Percentiles rank a stretch among this genome's conserved stretches.
Evolutionary conservation across 1,140 invertebrate species (phyloP).

Genomic region (Drosophila ambigua): DNA sequence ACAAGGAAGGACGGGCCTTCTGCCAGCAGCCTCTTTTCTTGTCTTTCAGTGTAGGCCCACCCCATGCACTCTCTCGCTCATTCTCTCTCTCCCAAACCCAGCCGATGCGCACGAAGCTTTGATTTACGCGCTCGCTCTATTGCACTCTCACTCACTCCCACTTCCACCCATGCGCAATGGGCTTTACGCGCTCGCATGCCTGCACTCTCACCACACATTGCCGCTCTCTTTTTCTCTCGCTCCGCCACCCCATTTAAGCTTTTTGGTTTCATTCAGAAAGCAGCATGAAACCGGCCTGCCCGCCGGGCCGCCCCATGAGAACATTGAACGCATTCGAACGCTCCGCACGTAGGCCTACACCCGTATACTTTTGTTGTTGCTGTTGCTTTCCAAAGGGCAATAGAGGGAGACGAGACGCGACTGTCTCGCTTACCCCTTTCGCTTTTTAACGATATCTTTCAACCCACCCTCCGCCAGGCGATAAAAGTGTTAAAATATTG

Average conservation of each 20-base stretch:
- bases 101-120: too few species aligned
- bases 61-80: too few species aligned
- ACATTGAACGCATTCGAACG: conserved; percentile 75
- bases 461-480: conserved; percentile 34
- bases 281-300: conserved; percentile 62
- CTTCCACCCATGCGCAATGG: background rate
- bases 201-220: conserved; percentile 1
- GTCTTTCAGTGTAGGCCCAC: too few species aligned
- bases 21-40: too few species aligned
- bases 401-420: conserved; percentile 7
- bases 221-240: conserved; percentile 19
- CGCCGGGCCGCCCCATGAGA: conserved; percentile 60
- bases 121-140: too few species aligned
- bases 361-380: conserved; percentile 10
- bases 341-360: conserved; percentile 66
- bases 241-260: conserved; percentile 51
- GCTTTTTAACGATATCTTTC: conserved; percentile 62
- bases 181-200: too few species aligned
- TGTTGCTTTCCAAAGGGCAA: too few species aligned
- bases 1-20: too few species aligned
- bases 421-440: conserved; percentile 21
- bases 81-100: background rate
- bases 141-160: background rate
- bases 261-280: conserved; percentile 68
- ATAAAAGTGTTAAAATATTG: conserved; percentile 44